A percentile compares a stretch with the other conserved stretches of the same genome.
These are phyloP conservation scores for Dipodomys stephensi DNA, from an alignment of 2,113 vertebrate species.

Conservation along the genomic window DNA sequence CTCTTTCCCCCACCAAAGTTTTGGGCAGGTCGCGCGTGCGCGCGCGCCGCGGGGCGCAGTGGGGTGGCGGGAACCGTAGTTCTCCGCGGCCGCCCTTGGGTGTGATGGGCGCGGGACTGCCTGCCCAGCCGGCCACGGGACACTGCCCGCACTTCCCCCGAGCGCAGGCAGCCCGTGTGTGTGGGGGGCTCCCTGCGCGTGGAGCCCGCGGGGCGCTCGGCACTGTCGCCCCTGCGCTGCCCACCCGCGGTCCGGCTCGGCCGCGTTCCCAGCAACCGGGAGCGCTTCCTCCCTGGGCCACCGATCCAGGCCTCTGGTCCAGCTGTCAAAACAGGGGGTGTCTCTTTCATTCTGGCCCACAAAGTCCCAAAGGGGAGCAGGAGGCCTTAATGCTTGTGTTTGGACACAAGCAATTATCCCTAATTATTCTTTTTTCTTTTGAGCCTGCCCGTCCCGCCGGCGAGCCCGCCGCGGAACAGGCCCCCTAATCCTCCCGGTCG, in stretches of 20 bases:
- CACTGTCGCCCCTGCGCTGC: not conserved
- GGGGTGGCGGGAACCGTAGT: not conserved
- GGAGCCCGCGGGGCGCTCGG: not conserved
- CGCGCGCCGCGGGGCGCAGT: too few relatives aligned
- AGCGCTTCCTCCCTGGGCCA: slow-evolving; percentile 97
- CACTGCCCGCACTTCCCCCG: not conserved
- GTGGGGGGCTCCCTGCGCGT: not conserved
- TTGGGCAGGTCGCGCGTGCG: too few relatives aligned
- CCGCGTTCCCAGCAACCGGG: slow-evolving; percentile 86
- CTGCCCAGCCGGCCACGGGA: too few relatives aligned
- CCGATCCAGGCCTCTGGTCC: slow-evolving; percentile 96
- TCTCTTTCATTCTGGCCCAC: slow-evolving; percentile 99
- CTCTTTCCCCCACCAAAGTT: too few relatives aligned
- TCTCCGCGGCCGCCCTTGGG: too few relatives aligned
- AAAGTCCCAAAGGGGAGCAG: slow-evolving; percentile 93
- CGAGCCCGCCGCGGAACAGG: slow-evolving; percentile 96
- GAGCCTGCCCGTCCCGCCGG: slow-evolving; percentile 97
- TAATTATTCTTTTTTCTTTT: slow-evolving; percentile 99
- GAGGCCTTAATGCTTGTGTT: slow-evolving; percentile 98
- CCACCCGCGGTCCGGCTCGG: slow-evolving; percentile 10
- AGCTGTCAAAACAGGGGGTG: slow-evolving; percentile 99
- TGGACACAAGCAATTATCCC: slow-evolving; percentile 99
- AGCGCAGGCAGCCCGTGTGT: not conserved
- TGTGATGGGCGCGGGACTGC: too few relatives aligned
- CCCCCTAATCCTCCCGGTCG: slow-evolving; percentile 96